Evolutionary conservation across 2,113 vertebrate genomes (phyloP).

Genomic region (Corythornis cristatus): DNA sequence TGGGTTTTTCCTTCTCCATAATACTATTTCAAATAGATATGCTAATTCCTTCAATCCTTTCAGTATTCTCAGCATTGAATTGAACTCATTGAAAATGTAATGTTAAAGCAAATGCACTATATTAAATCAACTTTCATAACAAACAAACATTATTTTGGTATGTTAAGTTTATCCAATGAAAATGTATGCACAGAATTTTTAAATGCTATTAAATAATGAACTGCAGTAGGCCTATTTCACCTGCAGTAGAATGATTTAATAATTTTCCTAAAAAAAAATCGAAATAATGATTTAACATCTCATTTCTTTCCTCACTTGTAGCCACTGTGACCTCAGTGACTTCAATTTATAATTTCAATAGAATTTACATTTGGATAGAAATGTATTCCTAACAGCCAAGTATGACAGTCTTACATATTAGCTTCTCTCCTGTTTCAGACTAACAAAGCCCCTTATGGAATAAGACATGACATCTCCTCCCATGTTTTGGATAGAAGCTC

Average conservation of each 20-base stretch:
- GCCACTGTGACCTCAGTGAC: not conserved
- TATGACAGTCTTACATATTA: not conserved
- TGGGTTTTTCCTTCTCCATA: not conserved
- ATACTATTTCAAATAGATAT: conserved; percentile 17
- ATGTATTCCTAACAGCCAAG: not conserved
- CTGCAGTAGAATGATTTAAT: not conserved
- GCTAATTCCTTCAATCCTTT: not conserved
- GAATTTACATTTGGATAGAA: not conserved
- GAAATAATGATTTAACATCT: not conserved
- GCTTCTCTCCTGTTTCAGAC: not conserved
- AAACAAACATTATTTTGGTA: not conserved
- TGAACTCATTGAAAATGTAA: conserved; percentile 6
- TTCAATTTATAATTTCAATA: not conserved
- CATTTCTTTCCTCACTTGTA: not conserved
- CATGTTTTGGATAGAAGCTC: fast-evolving
- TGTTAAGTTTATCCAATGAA: not conserved
- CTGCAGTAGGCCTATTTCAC: not conserved
- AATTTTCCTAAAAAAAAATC: not conserved
- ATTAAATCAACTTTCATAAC: conserved; percentile 16
- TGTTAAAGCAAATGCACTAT: not conserved
- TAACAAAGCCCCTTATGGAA: not conserved
- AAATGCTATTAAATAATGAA: not conserved
- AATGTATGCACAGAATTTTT: not conserved
- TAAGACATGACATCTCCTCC: not conserved
- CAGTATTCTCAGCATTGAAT: not conserved